Percentiles rank a stretch among this genome's conserved stretches.
phyloP scores from a whole-genome alignment of 1,140 invertebrate species.

The Belonocnema kinseyi region DNA sequence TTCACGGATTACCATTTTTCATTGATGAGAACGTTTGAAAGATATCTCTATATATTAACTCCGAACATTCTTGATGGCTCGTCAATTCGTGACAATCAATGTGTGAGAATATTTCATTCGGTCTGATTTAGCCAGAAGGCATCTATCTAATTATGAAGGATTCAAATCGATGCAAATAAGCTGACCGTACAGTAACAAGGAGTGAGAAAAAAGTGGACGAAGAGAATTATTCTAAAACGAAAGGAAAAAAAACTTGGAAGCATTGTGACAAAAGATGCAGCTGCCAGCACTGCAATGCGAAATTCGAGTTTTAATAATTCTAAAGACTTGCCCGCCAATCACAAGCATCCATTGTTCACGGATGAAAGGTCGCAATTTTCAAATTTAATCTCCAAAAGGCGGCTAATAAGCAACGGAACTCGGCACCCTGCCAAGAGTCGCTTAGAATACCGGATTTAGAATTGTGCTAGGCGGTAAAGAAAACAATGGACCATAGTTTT shows the following conservation, averaged over 20 bases:
- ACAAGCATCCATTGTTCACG: slow-evolving; percentile 59
- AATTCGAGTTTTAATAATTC: slow-evolving; percentile 63
- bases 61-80: no score
- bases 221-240: slow-evolving; percentile 34
- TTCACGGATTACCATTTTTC: no score
- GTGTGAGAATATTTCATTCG: no score
- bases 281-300: slow-evolving; percentile 45
- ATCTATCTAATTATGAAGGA: no score
- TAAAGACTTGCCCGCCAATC: slow-evolving; percentile 63
- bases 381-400: slow-evolving; percentile 53
- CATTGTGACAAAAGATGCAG: slow-evolving; percentile 13
- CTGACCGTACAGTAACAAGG: background rate
- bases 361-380: slow-evolving; percentile 56
- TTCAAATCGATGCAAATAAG: background rate
- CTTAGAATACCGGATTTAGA: background rate
- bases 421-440: slow-evolving; percentile 33
- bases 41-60: no score
- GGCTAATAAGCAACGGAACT: slow-evolving; percentile 53
- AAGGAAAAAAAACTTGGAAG: slow-evolving; percentile 29
- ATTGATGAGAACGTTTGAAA: no score
- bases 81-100: no score
- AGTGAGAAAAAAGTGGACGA: slow-evolving; percentile 9
- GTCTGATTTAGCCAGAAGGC: no score
- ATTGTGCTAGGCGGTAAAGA: background rate
- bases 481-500: background rate